These are phyloP conservation scores for Drosophila buzzatii DNA, from an alignment of 2,888 invertebrate species.

Conservation along the genomic window DNA sequence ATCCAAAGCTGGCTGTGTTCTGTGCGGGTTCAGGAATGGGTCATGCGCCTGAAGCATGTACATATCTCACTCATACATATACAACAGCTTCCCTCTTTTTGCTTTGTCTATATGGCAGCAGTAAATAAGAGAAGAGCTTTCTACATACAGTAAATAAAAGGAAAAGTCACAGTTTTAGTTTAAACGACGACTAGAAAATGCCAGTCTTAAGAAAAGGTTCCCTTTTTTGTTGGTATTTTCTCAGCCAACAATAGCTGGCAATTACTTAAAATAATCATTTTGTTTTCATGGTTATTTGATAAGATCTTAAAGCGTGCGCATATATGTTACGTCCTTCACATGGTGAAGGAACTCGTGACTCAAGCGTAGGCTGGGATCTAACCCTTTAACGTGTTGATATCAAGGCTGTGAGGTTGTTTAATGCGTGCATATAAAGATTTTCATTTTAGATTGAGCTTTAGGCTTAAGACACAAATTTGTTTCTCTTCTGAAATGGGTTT, in stretches of 20 bases:
- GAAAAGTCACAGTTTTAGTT: slow-evolving; percentile 47
- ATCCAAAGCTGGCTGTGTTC: slow-evolving; percentile 50
- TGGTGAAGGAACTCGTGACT: slow-evolving; percentile 4
- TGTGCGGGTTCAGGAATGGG: slow-evolving; percentile 80
- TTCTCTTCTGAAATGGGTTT: slow-evolving; percentile 8
- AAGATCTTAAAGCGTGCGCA: slow-evolving; percentile 66
- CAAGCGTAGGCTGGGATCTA: slow-evolving; percentile 23
- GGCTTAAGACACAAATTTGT: slow-evolving; percentile 42
- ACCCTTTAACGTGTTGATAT: slow-evolving; percentile 68
- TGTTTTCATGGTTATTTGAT: slow-evolving; percentile 67
- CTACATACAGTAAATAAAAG: slow-evolving; percentile 50
- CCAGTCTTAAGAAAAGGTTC: slow-evolving; percentile 24
- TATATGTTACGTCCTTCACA: slow-evolving; percentile 40
- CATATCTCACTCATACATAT: slow-evolving; percentile 46
- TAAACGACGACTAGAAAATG: slow-evolving; percentile 35
- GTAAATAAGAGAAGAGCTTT: slow-evolving; percentile 59
- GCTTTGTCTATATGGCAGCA: slow-evolving; percentile 34
- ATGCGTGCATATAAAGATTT: slow-evolving; percentile 52
- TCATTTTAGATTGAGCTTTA: slow-evolving; percentile 64
- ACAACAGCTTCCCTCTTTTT: slow-evolving; percentile 30
- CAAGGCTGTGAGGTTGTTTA: slow-evolving; percentile 32
- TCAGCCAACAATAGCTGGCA: slow-evolving; percentile 49
- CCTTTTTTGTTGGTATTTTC: slow-evolving; percentile 16
- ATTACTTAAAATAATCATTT: slow-evolving; percentile 80
- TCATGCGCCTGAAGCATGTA: slow-evolving; percentile 80